phyloP scores from a whole-genome alignment of 2,113 vertebrate species.

The Manacus vitellinus region DNA sequence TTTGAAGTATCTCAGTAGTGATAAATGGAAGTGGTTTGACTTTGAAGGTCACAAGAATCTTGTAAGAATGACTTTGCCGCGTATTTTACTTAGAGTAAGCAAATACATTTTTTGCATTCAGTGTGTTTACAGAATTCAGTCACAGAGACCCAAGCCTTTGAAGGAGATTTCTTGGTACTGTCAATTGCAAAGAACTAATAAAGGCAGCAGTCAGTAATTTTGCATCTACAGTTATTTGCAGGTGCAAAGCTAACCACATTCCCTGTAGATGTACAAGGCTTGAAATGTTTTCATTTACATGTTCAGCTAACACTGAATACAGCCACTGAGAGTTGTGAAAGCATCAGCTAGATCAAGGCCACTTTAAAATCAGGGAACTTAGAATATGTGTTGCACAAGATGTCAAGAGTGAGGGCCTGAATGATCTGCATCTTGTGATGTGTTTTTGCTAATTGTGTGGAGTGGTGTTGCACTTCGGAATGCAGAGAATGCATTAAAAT shows the following conservation, averaged over 20 bases:
- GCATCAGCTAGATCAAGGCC: neutral
- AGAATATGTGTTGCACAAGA: neutral
- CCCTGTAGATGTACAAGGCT: neutral
- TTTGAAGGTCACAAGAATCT: neutral
- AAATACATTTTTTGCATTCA: neutral
- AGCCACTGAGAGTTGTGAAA: neutral
- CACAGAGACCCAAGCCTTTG: neutral
- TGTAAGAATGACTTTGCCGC: neutral
- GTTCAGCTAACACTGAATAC: neutral
- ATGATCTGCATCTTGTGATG: neutral
- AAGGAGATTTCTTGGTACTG: neutral
- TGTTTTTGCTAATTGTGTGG: neutral
- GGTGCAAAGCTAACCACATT: neutral
- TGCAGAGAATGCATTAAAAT: neutral
- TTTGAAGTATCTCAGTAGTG: neutral
- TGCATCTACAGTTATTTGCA: neutral
- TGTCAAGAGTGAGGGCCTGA: neutral
- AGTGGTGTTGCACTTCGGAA: neutral
- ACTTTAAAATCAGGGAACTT: neutral
- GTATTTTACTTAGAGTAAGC: neutral
- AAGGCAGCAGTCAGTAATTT: neutral
- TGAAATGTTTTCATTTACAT: neutral
- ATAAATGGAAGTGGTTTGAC: neutral
- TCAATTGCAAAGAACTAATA: neutral
- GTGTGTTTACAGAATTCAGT: neutral